Conservation (phyloP, 1,140 invertebrate species). For the Caenorhabditis latens region DNA sequence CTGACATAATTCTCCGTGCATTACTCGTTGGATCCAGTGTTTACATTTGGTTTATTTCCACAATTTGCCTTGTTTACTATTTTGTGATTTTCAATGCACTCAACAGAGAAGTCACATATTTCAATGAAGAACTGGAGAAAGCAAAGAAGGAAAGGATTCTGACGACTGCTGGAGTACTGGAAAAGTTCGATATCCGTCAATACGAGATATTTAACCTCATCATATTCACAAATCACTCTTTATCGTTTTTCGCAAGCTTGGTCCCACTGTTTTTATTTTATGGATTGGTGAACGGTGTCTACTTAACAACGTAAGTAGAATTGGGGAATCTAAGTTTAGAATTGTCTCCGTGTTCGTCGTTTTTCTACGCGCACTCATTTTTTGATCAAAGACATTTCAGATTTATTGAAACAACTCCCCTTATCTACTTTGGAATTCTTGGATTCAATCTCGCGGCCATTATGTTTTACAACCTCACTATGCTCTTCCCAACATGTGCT, state of each 20-base stretch:
- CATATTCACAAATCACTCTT: neutral
- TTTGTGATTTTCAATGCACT: neutral
- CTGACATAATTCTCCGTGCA: neutral
- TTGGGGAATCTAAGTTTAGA: no score
- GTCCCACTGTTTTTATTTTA: constrained; percentile 1
- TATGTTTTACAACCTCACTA: neutral
- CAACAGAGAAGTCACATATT: constrained; percentile 3
- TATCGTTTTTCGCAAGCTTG: neutral
- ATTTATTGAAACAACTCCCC: neutral
- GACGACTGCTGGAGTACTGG: neutral
- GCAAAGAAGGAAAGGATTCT: neutral
- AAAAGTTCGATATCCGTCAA: constrained; percentile 15
- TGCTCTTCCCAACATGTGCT: neutral
- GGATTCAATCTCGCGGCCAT: constrained; percentile 25
- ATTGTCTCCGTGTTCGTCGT: no score
- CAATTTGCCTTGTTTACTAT: constrained; percentile 2
- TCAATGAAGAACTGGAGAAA: constrained; percentile 17
- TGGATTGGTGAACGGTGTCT: neutral
- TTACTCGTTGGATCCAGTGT: neutral
- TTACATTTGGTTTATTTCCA: constrained; percentile 18
- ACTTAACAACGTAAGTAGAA: constrained; percentile 6
- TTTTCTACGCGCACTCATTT: no score
- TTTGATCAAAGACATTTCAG: neutral
- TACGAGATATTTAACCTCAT: neutral
- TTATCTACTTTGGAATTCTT: neutral